phyloP scores from a whole-genome alignment of 2,797 vertebrate species.

The Sylvilagus floridanus region DNA sequence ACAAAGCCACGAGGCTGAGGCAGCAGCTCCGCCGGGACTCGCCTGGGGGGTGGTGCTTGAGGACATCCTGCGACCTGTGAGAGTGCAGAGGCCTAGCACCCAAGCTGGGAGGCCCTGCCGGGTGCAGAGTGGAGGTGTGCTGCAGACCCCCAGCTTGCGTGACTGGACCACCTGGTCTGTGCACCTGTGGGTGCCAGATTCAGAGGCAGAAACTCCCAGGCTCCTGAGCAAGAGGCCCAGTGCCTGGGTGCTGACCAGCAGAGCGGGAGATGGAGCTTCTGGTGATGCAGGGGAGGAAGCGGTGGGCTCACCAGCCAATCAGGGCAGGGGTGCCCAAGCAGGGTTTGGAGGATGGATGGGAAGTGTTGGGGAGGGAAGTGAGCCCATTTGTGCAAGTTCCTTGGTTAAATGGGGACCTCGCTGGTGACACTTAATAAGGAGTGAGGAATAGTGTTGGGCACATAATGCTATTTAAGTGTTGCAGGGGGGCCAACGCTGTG shows the following conservation, averaged over 20 bases:
- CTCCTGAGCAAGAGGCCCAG: neutral
- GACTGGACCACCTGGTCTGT: neutral
- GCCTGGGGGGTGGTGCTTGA: neutral
- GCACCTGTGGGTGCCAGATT: neutral
- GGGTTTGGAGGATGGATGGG: neutral
- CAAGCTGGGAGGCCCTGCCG: rapidly evolving
- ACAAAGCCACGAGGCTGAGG: neutral
- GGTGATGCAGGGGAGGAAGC: neutral
- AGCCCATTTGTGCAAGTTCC: neutral
- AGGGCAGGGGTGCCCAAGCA: neutral
- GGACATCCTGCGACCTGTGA: neutral
- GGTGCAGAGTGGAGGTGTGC: neutral
- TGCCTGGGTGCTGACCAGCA: neutral
- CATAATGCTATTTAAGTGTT: neutral
- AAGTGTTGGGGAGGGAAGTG: neutral
- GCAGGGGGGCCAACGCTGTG: no score
- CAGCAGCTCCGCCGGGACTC: neutral
- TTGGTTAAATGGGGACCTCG: neutral
- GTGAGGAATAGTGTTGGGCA: neutral
- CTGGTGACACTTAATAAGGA: neutral
- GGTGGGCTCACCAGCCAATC: neutral
- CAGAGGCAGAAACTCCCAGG: neutral
- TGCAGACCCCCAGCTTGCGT: neutral
- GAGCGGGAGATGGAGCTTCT: neutral
- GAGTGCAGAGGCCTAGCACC: neutral